phyloP scores from a whole-genome alignment of 2,888 invertebrate species.

The Sphinx pinastri region DNA sequence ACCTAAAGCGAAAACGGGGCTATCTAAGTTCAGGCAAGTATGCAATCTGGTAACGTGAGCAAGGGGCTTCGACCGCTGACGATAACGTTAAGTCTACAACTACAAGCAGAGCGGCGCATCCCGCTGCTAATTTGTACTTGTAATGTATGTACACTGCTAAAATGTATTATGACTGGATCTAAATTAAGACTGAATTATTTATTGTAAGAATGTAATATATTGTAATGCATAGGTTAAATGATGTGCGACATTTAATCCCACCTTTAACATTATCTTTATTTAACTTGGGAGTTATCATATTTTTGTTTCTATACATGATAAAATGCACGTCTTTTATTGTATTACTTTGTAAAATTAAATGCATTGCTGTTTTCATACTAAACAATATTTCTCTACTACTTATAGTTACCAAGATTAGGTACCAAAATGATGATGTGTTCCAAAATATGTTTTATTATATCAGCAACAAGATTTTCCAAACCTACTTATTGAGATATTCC shows the following conservation, averaged over 20 bases:
- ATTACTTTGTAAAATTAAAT: not conserved
- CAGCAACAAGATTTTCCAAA: not conserved
- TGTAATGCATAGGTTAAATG: not conserved
- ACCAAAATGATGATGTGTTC: too few relatives aligned
- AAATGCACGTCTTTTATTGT: not conserved
- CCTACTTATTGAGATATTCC: conserved; percentile 45
- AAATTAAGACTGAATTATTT: conserved; percentile 28
- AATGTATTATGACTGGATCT: not conserved
- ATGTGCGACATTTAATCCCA: not conserved
- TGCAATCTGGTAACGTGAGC: conserved; percentile 68
- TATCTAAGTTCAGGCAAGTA: conserved; percentile 70
- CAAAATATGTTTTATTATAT: too few relatives aligned
- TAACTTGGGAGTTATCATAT: not conserved
- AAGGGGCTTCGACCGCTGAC: conserved; percentile 74
- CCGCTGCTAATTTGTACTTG: conserved; percentile 23
- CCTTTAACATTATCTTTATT: not conserved
- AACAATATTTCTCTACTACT: not conserved
- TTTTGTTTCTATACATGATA: not conserved
- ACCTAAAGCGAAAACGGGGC: conserved; percentile 59
- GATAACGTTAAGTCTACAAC: conserved; percentile 63
- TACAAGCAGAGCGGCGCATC: conserved; percentile 17
- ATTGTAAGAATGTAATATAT: not conserved
- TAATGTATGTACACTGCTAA: not conserved
- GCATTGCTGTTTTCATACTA: not conserved
- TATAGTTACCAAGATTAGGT: not conserved